These are phyloP conservation scores for Chrysina gloriosa DNA, from an alignment of 2,888 invertebrate genomes.

Conservation along the genomic window DNA sequence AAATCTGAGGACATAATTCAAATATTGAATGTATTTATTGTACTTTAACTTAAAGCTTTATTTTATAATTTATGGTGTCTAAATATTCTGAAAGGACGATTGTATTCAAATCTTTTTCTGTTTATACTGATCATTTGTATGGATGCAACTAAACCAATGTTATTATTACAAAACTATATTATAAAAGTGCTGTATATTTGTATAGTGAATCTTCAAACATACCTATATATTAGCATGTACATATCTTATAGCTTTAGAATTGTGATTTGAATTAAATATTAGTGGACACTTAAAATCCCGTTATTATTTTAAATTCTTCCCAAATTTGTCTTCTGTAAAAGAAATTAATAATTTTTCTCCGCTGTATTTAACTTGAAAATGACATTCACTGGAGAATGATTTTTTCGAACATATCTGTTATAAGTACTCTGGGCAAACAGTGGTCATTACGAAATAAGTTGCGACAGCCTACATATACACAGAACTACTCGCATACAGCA, in stretches of 20 bases:
- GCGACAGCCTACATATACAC: too few relatives aligned
- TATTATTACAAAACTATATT: neutral
- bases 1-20: neutral
- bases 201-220: constrained; percentile 30
- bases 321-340: too few relatives aligned
- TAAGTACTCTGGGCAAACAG: too few relatives aligned
- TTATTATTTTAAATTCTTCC: neutral
- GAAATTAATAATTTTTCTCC: too few relatives aligned
- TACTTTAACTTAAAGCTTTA: constrained; percentile 19
- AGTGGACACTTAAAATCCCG: neutral
- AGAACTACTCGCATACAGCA: too few relatives aligned
- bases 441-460: too few relatives aligned
- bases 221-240: constrained; percentile 39
- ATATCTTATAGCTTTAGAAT: constrained; percentile 44
- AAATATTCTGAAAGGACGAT: neutral
- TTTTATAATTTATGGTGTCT: neutral
- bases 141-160: neutral
- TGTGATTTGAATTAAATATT: constrained; percentile 42
- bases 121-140: neutral
- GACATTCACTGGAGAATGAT: too few relatives aligned
- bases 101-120: neutral
- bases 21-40: constrained; percentile 1
- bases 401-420: too few relatives aligned
- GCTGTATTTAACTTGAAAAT: too few relatives aligned
- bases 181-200: constrained; percentile 34